Evolutionary conservation across 2,797 vertebrate genomes (phyloP).

Genomic region (Picus viridis): DNA sequence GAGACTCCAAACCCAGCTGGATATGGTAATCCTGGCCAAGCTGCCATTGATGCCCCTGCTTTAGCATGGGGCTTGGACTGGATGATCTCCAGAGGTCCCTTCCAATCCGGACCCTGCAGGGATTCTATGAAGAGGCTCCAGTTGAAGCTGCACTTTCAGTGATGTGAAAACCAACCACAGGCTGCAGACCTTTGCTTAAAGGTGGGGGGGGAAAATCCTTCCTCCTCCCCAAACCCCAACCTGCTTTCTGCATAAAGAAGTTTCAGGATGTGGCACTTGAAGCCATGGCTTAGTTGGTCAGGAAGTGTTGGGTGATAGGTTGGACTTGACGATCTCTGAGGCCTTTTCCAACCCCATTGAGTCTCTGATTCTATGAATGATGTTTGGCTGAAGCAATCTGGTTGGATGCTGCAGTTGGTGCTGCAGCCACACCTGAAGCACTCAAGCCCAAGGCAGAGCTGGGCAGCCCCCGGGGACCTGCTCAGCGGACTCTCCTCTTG

Average conservation of each 20-base stretch:
- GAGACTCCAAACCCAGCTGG: too few species aligned
- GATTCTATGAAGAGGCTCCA: neutral
- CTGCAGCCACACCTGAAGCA: neutral
- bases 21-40: too few species aligned
- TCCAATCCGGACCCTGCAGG: too few species aligned
- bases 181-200: neutral
- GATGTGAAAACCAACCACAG: rapidly evolving
- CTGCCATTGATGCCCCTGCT: too few species aligned
- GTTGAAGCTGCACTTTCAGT: neutral
- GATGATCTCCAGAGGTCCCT: too few species aligned
- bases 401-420: neutral
- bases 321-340: too few species aligned
- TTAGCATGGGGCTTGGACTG: too few species aligned
- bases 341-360: too few species aligned
- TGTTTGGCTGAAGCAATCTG: neutral
- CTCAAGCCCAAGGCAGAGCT: neutral
- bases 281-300: too few species aligned
- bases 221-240: neutral
- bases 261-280: neutral
- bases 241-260: neutral
- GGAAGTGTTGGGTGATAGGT: too few species aligned
- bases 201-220: rapidly evolving
- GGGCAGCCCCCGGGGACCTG: neutral
- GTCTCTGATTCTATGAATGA: rapidly evolving
- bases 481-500: neutral